Conservation (phyloP, 2,888 invertebrate species). For the Cryptocheilus praepositus region DNA sequence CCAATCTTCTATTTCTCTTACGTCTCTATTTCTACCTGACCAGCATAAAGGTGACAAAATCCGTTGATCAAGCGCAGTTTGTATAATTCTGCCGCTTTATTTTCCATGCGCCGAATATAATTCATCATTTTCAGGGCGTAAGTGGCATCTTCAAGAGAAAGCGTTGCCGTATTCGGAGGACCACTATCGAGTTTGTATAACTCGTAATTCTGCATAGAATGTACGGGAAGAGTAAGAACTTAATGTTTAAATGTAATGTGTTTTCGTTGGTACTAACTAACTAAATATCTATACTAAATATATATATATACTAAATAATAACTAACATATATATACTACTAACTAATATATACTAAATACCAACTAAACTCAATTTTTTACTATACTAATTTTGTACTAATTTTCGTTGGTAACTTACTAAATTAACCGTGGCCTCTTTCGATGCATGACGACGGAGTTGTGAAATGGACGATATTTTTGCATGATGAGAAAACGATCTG, state of each 20-base stretch:
- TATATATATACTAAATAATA: no score
- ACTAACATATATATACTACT: no score
- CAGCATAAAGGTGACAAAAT: constrained; percentile 62
- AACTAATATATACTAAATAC: no score
- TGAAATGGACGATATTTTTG: background rate
- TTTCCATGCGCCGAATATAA: constrained; percentile 49
- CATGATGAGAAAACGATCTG: no score
- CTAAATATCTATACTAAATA: no score
- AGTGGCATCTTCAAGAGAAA: constrained; percentile 40
- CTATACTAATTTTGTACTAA: no score
- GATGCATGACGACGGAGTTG: background rate
- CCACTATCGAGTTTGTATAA: constrained; percentile 48
- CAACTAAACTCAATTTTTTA: no score
- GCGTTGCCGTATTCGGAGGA: constrained; percentile 23
- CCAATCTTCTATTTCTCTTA: no score
- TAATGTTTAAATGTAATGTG: no score
- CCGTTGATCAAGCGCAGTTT: constrained; percentile 59
- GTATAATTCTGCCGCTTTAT: constrained; percentile 55
- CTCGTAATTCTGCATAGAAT: constrained; percentile 38
- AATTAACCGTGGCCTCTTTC: constrained; percentile 12
- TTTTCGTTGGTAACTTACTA: no score
- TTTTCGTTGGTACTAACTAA: no score
- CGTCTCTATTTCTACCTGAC: constrained; percentile 67
- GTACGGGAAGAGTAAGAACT: no score
- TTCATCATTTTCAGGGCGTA: constrained; percentile 45